Evolutionary conservation across 2,888 invertebrate species (phyloP), one percentile per base, ranked within the genome.

Genomic region (Hirtodrosophila confusa): DNA sequence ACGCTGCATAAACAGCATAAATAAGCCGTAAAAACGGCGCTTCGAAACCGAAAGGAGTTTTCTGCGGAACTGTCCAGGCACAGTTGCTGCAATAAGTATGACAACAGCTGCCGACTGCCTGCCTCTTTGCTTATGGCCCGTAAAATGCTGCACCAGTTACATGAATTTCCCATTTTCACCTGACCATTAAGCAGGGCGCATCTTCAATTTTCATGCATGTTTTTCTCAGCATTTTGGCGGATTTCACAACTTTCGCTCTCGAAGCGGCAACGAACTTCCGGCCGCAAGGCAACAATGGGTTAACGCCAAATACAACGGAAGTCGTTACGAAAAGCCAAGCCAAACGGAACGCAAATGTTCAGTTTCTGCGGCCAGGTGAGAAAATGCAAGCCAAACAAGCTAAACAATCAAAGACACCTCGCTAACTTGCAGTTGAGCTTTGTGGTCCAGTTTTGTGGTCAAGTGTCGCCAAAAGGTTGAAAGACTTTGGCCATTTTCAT

Each of bases 161-260:
- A 86, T 37, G 87, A 68, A 36, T 80, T 86, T 84, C 55, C 54
- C 85, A 80, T 80, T 31, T 31, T 31, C 31, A 11, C 5, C 12
- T 37, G 37, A 12, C 37, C 37, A 37, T 31, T 36, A 36, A 11
- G 7, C 23, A 23, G 10, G 23, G 31, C 7, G 31, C 31, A 31
- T 31, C 31, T 31, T 17, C 17, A 17, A 17, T 17, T 1, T 17
- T 17, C 17, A 17, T 17, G 2, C 17, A 17, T 17, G 17, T 17
- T 72, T 48, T 70, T 60, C 23, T 39, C 27, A 48, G 35, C 29
- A 27, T 39, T 50, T 54, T 72, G 71, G 36, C 31, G 55, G 69
- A 85, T 82, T 83, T 83, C 82, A 79, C 86, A 87, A 83, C 82
- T 83, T 83, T 83, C 82, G 88, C 82, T 82, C 75, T 77, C 61